Percentiles rank a stretch among this genome's conserved stretches.
These are phyloP conservation scores for Tachyglossus aculeatus DNA, from an alignment of 2,797 vertebrate genomes.

Conservation along the genomic window DNA sequence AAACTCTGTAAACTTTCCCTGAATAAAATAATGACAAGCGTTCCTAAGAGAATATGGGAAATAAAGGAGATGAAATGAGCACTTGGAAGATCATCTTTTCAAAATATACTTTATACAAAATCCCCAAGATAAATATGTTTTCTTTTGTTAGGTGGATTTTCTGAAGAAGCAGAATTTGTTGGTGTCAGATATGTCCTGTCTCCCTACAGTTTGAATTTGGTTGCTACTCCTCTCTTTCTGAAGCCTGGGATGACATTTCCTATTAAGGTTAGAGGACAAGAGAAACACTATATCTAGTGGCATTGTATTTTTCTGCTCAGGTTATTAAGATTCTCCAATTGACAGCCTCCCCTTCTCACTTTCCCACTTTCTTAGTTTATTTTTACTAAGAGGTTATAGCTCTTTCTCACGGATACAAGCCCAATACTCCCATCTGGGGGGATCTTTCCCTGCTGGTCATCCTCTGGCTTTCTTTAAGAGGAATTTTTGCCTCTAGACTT, in stretches of 20 bases:
- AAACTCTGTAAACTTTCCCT: no score
- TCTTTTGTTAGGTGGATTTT: constrained; percentile 82
- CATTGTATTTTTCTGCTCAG: neutral
- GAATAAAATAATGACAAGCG: no score
- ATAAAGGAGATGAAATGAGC: neutral
- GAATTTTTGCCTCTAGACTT: no score
- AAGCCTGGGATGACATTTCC: constrained; percentile 90
- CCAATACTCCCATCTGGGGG: no score
- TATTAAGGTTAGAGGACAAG: constrained; percentile 78
- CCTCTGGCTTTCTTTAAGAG: no score
- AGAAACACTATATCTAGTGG: neutral
- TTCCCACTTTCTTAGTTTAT: neutral
- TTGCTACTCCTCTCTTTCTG: constrained; percentile 89
- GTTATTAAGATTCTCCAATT: neutral
- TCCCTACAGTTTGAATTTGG: constrained; percentile 84
- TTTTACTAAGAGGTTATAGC: neutral
- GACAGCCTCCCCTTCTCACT: neutral
- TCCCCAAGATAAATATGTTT: neutral
- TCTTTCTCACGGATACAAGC: neutral
- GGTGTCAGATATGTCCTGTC: constrained; percentile 81
- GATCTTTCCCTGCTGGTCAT: no score
- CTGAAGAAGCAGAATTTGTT: constrained; percentile 83
- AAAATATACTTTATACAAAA: neutral
- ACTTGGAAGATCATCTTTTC: neutral
- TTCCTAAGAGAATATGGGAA: neutral